These are phyloP conservation scores for Syngnathus floridae DNA, from an alignment of 2,113 vertebrate species.

Conservation along the genomic window DNA sequence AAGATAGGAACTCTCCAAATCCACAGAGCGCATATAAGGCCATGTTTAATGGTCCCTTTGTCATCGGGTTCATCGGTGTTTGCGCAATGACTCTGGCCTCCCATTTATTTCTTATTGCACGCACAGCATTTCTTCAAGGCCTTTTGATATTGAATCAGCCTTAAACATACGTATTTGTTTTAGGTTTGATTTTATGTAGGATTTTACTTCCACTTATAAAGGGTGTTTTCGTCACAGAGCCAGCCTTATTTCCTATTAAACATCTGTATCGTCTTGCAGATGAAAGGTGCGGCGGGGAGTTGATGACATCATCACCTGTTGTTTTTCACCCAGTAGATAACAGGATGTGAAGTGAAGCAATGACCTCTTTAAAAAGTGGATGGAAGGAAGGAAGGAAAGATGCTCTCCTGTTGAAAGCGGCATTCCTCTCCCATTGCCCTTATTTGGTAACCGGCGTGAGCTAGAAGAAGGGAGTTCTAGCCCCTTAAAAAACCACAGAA, in stretches of 20 bases:
- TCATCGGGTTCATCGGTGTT: constrained; percentile 32
- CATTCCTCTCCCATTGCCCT: constrained; percentile 70
- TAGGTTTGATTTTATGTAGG: not conserved
- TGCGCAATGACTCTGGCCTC: constrained; percentile 4
- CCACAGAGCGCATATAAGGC: constrained; percentile 16
- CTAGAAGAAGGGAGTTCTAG: constrained; percentile 49
- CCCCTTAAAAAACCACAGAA: constrained; percentile 65
- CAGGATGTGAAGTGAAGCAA: constrained; percentile 36
- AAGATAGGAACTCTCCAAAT: constrained; percentile 37
- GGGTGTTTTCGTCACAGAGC: not conserved
- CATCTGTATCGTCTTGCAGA: constrained; percentile 4
- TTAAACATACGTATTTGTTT: not conserved
- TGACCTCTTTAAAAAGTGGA: constrained; percentile 33
- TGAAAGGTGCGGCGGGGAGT: not conserved
- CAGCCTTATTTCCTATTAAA: not conserved
- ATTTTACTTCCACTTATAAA: not conserved
- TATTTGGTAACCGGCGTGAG: constrained; percentile 73
- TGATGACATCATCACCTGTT: constrained; percentile 31
- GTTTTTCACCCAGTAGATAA: constrained; percentile 24
- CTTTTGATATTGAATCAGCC: too few species aligned
- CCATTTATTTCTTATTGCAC: constrained; percentile 21
- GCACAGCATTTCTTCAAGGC: not conserved
- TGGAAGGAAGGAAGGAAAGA: constrained; percentile 51
- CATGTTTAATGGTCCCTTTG: constrained; percentile 14
- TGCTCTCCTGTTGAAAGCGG: constrained; percentile 55